A percentile compares a stretch with the other conserved stretches of the same genome.
These are phyloP conservation scores for Atherinosoma microstoma DNA, from an alignment of 2,797 vertebrate species.

Conservation along the genomic window DNA sequence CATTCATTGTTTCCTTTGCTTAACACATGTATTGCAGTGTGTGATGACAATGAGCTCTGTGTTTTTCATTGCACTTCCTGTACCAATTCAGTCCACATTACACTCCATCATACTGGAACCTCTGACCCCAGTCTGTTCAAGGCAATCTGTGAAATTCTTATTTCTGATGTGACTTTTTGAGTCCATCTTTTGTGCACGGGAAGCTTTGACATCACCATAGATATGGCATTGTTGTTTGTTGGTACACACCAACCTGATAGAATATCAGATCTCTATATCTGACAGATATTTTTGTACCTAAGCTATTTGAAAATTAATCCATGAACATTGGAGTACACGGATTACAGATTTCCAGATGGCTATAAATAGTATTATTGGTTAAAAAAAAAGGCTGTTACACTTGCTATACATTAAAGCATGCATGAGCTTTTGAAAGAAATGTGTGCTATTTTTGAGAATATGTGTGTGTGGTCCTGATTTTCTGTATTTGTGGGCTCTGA, in stretches of 20 bases:
- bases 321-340: too few relatives aligned
- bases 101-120: neutral
- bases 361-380: too few relatives aligned
- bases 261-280: too few relatives aligned
- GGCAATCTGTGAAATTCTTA: neutral
- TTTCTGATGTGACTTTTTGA: neutral
- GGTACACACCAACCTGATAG: neutral
- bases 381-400: too few relatives aligned
- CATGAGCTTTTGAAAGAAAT: too few relatives aligned
- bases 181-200: neutral
- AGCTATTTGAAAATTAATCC: too few relatives aligned
- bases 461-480: neutral
- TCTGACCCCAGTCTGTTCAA: neutral
- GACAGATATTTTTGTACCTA: too few relatives aligned
- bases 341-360: too few relatives aligned
- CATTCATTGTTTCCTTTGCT: neutral
- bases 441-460: too few relatives aligned
- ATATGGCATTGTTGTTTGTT: neutral
- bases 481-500: neutral
- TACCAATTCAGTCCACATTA: neutral
- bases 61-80: constrained; percentile 28
- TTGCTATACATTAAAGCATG: too few relatives aligned
- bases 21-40: neutral
- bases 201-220: neutral
- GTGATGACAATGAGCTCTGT: constrained; percentile 16